Evolutionary conservation across 1,140 invertebrate genomes (phyloP).

Genomic region (Chironomus striatipennis): DNA sequence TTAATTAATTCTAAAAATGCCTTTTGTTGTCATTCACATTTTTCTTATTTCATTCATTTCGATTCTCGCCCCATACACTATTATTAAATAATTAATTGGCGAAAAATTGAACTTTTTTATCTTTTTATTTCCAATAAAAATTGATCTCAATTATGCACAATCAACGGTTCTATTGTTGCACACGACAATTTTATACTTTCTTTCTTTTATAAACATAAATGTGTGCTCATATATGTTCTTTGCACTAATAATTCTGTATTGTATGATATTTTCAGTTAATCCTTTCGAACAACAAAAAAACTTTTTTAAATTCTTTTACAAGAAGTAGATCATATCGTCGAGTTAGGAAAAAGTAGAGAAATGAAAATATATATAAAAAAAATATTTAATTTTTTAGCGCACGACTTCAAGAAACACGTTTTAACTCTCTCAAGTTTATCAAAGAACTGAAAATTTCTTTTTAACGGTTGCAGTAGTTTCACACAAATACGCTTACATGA

Average conservation of each 20-base stretch:
- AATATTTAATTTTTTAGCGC: not conserved
- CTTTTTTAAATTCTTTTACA: not conserved
- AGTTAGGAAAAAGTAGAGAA: constrained; percentile 1
- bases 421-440: constrained; percentile 3
- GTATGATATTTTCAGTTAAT: not conserved
- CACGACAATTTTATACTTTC: not conserved
- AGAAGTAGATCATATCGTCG: constrained; percentile 17
- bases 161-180: not conserved
- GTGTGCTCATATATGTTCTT: not conserved
- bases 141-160: constrained; percentile 7
- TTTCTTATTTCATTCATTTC: constrained; percentile 4
- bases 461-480: not conserved
- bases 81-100: not conserved
- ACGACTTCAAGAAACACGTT: not conserved
- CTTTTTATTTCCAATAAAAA: not conserved
- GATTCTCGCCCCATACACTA: not conserved
- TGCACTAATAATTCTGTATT: not conserved
- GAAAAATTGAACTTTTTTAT: not conserved
- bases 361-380: not conserved
- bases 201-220: not conserved
- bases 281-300: not conserved
- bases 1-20: not conserved
- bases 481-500: not conserved
- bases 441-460: constrained; percentile 18
- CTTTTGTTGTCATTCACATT: not conserved